These are phyloP conservation scores for Rhineura floridana DNA, from an alignment of 2,113 vertebrate genomes.

Conservation along the genomic window DNA sequence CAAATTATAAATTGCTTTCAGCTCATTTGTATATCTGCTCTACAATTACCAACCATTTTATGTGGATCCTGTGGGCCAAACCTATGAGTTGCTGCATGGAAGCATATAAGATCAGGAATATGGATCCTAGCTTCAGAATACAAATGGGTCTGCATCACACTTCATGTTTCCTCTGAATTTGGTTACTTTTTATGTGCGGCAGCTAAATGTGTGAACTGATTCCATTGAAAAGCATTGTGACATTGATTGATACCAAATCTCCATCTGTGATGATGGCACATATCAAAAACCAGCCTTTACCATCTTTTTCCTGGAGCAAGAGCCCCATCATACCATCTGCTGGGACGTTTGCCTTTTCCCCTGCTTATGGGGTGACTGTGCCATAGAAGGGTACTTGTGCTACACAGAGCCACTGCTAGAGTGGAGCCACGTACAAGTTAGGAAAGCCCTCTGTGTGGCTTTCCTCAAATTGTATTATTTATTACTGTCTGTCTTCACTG, in stretches of 20 bases:
- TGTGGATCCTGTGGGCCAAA: slow-evolving; percentile 1
- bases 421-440: slow-evolving; percentile 39
- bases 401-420: background rate
- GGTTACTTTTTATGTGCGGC: background rate
- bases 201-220: background rate
- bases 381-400: too few species aligned
- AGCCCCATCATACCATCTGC: background rate
- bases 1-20: slow-evolving; percentile 45
- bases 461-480: background rate
- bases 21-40: slow-evolving; percentile 55
- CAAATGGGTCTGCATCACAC: background rate
- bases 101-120: background rate
- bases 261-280: too few species aligned
- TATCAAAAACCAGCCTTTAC: background rate
- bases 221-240: background rate
- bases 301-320: too few species aligned
- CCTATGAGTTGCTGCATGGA: background rate
- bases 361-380: background rate
- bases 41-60: slow-evolving; percentile 32
- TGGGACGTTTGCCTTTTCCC: background rate
- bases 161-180: background rate
- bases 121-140: background rate
- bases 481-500: background rate
- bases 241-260: background rate
- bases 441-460: background rate